Percentiles rank a stretch among this genome's conserved stretches.
These are phyloP conservation scores for Stegophylla sp. DNA, from an alignment of 2,888 invertebrate species.

Conservation along the genomic window DNA sequence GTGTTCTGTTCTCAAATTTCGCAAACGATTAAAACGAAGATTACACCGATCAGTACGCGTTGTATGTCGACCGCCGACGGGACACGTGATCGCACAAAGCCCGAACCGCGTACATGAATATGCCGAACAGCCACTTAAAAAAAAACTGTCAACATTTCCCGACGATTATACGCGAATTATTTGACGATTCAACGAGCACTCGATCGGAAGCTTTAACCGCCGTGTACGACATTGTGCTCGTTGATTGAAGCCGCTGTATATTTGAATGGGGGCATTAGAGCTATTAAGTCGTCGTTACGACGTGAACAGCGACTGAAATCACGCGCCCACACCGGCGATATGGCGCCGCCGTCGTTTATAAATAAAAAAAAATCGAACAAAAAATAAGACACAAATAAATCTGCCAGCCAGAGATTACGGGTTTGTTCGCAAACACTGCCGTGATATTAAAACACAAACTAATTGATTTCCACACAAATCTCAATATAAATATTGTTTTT, in stretches of 20 bases:
- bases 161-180: background rate
- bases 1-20: too few species aligned
- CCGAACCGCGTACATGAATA: background rate
- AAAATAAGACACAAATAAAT: background rate
- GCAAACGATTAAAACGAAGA: background rate
- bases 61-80: background rate
- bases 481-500: too few species aligned
- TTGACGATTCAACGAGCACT: background rate
- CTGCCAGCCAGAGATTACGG: background rate
- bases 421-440: slow-evolving; percentile 2
- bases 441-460: too few species aligned
- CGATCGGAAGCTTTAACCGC: background rate
- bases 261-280: background rate
- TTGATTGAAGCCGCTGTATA: too few species aligned
- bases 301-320: background rate
- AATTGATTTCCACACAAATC: too few species aligned
- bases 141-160: background rate
- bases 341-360: background rate
- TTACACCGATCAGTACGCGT: background rate
- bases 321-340: background rate
- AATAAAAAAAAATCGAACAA: too few species aligned
- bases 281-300: background rate
- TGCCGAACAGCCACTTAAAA: background rate
- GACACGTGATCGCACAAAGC: background rate
- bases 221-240: background rate